phyloP scores from a whole-genome alignment of 1,140 invertebrate species.

The Ips typographus region DNA sequence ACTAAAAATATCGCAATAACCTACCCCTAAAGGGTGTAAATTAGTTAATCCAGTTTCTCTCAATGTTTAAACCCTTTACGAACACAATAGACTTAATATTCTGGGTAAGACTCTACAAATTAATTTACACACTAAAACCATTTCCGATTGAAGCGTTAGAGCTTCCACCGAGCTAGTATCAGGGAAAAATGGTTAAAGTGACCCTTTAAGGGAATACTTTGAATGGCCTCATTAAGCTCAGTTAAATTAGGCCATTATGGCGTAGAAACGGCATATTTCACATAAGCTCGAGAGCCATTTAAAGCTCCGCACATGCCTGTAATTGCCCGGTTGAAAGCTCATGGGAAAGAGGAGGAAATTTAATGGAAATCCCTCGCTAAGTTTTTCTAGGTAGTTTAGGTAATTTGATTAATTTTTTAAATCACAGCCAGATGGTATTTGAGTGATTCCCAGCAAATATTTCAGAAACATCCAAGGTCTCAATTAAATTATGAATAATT shows the following conservation, averaged over 20 bases:
- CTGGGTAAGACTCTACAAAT: too few species aligned
- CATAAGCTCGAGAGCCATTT: background rate
- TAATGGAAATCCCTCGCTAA: too few species aligned
- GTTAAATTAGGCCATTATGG: background rate
- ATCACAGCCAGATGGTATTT: background rate
- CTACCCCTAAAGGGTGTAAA: too few species aligned
- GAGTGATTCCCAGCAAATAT: background rate
- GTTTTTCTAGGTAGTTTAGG: background rate
- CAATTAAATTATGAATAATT: slow-evolving; percentile 7
- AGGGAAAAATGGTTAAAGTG: too few species aligned
- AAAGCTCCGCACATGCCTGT: slow-evolving; percentile 3
- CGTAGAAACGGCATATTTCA: background rate
- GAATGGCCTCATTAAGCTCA: background rate
- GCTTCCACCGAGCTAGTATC: too few species aligned
- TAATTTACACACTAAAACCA: too few species aligned
- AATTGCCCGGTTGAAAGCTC: background rate
- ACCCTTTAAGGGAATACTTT: too few species aligned
- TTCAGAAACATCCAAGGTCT: background rate
- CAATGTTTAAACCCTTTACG: too few species aligned
- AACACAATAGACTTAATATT: too few species aligned
- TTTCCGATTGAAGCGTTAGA: too few species aligned
- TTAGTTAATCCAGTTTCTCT: too few species aligned
- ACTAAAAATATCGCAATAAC: too few species aligned
- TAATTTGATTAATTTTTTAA: background rate
- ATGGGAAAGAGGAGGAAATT: background rate